Base-by-base conservation (phyloP, 2,113 vertebrate species). In the Microcebus tavaratra region DNA sequence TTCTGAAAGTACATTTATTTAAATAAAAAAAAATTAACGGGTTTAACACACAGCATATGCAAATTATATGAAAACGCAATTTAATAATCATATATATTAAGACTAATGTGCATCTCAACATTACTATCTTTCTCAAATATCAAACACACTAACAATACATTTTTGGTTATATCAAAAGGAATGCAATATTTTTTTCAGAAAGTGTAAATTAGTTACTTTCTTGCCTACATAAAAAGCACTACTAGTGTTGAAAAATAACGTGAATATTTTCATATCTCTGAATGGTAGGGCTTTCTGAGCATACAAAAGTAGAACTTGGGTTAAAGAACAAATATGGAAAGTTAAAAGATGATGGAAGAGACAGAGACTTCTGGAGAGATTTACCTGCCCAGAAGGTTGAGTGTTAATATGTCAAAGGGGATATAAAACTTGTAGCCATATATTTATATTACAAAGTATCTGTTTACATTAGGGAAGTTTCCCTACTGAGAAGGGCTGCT, bases 201-300 rank as follows among this genome's bases (percentile, higher is more conserved):
- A 93, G 80, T 83, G 8, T 70, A 93, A 96, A 92, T 61, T 29
- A 72, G 34, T 11, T 90, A 78, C 3, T 65, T 85, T 88, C 70
- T 83, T 78, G 17, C 63, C 3, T 76, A 29, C 10, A 87, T 21
- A 45, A 79, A 45, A 79, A 90, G 1, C 25, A 57, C 8, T 42
- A 65, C 5, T 80, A n/a, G 5, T 42, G 17, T 68, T 83, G 67
- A 86, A 57, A 82, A 73, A 23, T 20, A 86, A 84, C 29, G 25
- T 75, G 59, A 90, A 57, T 90, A 72, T 83, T 95, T 92, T 95
- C 73, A 50, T 91, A 70, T 86, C n/a, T 79, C 39, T 81, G 20
- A 15, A 65, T 53, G 8, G 18, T 70, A 76, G 31, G 11, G 17
- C 4, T 97, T 86, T 91, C 61, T 79, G 48, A 89, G 7, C 20